phyloP scores from a whole-genome alignment of 2,888 invertebrate species.

The Baccha elongata region DNA sequence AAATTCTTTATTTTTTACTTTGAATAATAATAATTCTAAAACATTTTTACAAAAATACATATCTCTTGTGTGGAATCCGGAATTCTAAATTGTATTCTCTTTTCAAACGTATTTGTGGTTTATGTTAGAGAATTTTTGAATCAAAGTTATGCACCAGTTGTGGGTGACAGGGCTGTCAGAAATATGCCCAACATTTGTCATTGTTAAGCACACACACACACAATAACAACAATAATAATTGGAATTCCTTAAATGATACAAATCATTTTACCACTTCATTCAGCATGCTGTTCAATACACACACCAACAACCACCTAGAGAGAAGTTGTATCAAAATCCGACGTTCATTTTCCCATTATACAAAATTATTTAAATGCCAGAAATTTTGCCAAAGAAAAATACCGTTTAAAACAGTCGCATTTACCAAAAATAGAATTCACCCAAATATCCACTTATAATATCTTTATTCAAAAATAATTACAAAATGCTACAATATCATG shows the following conservation, averaged over 20 bases:
- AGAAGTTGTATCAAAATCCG: not conserved
- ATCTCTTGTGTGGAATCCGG: not conserved
- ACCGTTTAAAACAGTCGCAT: conserved; percentile 23
- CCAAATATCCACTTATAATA: conserved; percentile 41
- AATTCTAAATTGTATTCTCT: not conserved
- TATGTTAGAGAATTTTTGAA: not conserved
- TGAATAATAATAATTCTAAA: no score
- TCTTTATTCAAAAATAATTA: conserved; percentile 34
- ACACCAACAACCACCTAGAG: no score
- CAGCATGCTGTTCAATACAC: not conserved
- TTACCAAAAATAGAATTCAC: conserved; percentile 45
- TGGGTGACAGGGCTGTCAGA: not conserved
- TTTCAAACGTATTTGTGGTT: not conserved
- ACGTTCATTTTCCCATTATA: conserved; percentile 42
- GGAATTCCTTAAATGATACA: not conserved
- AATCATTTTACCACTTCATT: no score
- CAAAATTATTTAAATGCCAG: no score
- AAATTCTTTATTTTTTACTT: no score
- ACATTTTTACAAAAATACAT: no score
- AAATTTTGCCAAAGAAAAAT: not conserved
- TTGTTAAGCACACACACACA: not conserved
- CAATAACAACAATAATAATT: no score
- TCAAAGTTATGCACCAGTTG: not conserved
- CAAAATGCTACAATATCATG: conserved; percentile 33
- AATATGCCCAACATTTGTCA: not conserved